These are phyloP conservation scores for Meloidogyne hapla DNA, from an alignment of 1,140 invertebrate genomes.

Conservation along the genomic window DNA sequence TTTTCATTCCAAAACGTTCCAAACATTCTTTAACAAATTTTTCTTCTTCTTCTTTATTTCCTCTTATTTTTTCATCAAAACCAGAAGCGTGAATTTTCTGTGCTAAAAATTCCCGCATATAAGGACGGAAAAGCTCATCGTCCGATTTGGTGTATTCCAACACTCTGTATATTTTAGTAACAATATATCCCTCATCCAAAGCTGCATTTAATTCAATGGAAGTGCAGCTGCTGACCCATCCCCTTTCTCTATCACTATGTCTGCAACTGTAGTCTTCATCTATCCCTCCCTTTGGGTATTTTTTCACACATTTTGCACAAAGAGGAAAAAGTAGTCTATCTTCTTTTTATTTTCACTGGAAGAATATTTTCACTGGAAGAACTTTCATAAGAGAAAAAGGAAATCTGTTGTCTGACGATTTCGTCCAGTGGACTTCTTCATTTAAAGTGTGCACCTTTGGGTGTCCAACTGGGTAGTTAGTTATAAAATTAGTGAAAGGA, in stretches of 20 bases:
- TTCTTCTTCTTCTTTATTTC: no score
- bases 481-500: constrained; percentile 11
- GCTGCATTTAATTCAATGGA: constrained; percentile 10
- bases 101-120: no score
- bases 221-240: constrained; percentile 10
- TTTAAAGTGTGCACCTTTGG: neutral
- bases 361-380: neutral
- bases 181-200: no score
- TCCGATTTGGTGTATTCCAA: neutral
- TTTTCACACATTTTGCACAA: neutral
- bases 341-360: constrained; percentile 2
- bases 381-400: neutral
- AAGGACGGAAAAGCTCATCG: no score
- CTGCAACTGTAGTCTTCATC: neutral
- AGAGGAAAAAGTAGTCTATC: neutral
- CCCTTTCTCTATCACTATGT: constrained; percentile 2
- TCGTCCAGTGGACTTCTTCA: neutral
- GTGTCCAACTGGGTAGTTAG: neutral
- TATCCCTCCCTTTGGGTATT: neutral
- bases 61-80: no score
- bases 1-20: no score
- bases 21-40: no score
- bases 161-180: neutral
- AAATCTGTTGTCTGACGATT: neutral
- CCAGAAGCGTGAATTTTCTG: no score